Evolutionary conservation across 2,797 vertebrate species (phyloP).

Genomic region (Gymnopithys bicolor): DNA sequence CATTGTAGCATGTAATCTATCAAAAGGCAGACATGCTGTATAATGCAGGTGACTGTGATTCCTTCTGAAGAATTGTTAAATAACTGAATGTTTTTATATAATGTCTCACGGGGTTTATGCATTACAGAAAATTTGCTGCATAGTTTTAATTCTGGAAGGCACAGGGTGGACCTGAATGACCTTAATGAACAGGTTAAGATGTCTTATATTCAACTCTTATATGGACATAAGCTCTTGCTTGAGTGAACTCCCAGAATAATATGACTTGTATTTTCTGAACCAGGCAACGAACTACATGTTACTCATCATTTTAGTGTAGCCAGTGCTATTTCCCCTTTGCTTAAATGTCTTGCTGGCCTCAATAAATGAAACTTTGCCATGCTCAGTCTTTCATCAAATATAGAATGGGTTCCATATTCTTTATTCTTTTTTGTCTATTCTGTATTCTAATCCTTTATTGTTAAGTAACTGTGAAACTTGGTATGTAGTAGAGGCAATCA

Average conservation of each 20-base stretch:
- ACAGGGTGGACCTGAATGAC: not conserved
- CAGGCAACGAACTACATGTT: not conserved
- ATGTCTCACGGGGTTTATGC: not conserved
- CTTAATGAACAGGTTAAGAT: not conserved
- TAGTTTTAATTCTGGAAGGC: not conserved
- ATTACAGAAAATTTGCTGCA: not conserved
- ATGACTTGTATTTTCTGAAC: not conserved
- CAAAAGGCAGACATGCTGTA: conserved; percentile 24
- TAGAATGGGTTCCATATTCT: not conserved
- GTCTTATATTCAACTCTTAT: not conserved
- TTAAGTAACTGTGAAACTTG: not conserved
- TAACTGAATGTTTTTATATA: not conserved
- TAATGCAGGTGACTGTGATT: not conserved
- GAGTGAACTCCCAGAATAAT: not conserved
- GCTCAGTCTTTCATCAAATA: not conserved
- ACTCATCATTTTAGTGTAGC: not conserved
- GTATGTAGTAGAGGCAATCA: not conserved
- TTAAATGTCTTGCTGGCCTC: not conserved
- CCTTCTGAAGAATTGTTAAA: not conserved
- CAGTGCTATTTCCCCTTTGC: not conserved
- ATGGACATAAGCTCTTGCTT: not conserved
- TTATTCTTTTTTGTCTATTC: not conserved
- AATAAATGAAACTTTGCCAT: not conserved
- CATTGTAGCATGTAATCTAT: not conserved
- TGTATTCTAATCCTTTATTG: not conserved